phyloP scores from a whole-genome alignment of 23 tunicate genomes.

The Trididemnum clinides region DNA sequence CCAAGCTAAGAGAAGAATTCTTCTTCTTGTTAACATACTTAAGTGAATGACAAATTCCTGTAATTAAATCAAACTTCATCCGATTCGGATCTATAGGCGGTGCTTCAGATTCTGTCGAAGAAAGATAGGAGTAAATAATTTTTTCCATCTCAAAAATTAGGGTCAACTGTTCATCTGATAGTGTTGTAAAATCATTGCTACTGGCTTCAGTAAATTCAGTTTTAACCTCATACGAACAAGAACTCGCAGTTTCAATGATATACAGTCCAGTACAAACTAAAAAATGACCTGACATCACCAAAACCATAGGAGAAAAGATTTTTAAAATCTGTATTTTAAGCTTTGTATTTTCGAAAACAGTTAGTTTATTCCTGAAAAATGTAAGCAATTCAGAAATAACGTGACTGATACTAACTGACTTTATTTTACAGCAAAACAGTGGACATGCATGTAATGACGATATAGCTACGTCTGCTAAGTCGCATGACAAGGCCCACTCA shows the following conservation, averaged over 20 bases:
- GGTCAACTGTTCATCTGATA: not conserved
- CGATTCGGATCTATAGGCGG: no score
- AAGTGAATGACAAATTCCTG: not conserved
- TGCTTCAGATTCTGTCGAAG: not conserved
- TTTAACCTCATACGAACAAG: not conserved
- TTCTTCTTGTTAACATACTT: not conserved
- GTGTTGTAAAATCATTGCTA: no score
- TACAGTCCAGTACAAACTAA: not conserved
- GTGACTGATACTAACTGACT: not conserved
- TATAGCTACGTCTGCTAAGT: not conserved
- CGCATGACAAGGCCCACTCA: conserved; percentile 41
- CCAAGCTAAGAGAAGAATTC: not conserved
- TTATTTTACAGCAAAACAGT: conserved; percentile 12
- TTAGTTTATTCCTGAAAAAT: not conserved
- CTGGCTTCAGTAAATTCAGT: not conserved
- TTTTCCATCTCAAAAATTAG: not conserved
- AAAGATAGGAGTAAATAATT: not conserved
- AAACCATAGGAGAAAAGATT: not conserved
- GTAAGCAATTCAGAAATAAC: not conserved
- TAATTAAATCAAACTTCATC: not conserved
- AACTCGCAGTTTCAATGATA: not conserved
- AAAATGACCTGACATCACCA: not conserved
- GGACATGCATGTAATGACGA: conserved; percentile 5
- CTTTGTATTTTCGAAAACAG: not conserved
- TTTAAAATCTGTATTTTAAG: not conserved